Evolutionary conservation across 2,888 invertebrate genomes (phyloP).

Genomic region (Andrena praecox): DNA sequence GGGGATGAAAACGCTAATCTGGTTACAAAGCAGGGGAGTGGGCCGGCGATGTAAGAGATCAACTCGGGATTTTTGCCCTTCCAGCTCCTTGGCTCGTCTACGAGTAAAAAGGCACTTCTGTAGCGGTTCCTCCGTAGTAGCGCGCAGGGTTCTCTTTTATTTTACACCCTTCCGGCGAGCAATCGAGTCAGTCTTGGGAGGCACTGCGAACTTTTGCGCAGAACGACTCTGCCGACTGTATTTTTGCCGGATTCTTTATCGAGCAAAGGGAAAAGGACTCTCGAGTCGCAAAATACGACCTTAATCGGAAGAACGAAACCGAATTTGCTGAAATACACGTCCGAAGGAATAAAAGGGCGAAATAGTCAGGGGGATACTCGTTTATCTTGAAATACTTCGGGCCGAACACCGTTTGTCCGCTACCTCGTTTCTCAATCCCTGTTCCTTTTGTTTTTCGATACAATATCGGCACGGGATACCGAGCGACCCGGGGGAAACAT

Average conservation of each 20-base stretch:
- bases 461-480: constrained; percentile 10
- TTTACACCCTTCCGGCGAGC: too few species aligned
- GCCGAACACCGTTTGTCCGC: constrained; percentile 44
- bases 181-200: neutral
- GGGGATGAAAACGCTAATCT: neutral
- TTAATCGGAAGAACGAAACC: constrained; percentile 47
- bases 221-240: neutral
- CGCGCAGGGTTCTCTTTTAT: too few species aligned
- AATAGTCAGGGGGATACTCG: constrained; percentile 36
- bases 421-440: constrained; percentile 50
- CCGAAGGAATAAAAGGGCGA: constrained; percentile 30
- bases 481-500: neutral
- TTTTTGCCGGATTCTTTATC: neutral
- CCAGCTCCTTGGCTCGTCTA: neutral
- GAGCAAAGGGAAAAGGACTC: neutral
- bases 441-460: constrained; percentile 28
- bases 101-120: too few species aligned
- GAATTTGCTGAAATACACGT: constrained; percentile 44
- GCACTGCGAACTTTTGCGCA: neutral
- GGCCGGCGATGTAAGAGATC: neutral
- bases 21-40: neutral
- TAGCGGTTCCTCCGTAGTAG: too few species aligned
- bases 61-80: neutral
- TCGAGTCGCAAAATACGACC: constrained; percentile 15
- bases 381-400: constrained; percentile 57